phyloP scores from a whole-genome alignment of 2,888 invertebrate species.

The Byasa hedistus region DNA sequence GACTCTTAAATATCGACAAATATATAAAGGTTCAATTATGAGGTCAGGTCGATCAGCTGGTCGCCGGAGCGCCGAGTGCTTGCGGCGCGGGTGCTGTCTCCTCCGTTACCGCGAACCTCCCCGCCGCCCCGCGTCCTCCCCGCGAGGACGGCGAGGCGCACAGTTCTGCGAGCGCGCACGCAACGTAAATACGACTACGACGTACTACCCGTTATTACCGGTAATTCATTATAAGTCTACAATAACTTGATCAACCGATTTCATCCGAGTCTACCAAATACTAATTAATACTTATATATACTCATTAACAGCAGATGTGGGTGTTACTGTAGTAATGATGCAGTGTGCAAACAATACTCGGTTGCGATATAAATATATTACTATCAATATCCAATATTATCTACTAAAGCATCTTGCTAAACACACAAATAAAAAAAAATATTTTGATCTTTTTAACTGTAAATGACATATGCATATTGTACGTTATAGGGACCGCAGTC shows the following conservation, averaged over 20 bases:
- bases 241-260: too few species aligned
- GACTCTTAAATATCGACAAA: not conserved
- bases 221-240: constrained; percentile 31
- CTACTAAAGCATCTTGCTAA: too few species aligned
- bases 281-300: too few species aligned
- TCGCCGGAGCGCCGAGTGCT: constrained; percentile 66
- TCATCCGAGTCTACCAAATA: too few species aligned
- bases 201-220: constrained; percentile 60
- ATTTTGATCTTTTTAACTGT: too few species aligned
- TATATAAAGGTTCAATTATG: too few species aligned
- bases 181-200: constrained; percentile 49
- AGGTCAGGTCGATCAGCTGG: constrained; percentile 72
- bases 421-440: too few species aligned
- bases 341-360: too few species aligned
- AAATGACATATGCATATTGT: not conserved
- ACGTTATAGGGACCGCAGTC: constrained; percentile 57
- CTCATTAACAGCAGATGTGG: too few species aligned
- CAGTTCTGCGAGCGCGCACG: constrained; percentile 40
- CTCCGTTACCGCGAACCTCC: constrained; percentile 59
- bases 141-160: constrained; percentile 53
- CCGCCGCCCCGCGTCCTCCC: constrained; percentile 55
- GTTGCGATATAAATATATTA: too few species aligned
- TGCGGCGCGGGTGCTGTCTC: constrained; percentile 60
- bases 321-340: too few species aligned
- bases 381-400: too few species aligned